These are phyloP conservation scores for Tinea semifulvella DNA, from an alignment of 2,888 invertebrate genomes.

Conservation along the genomic window DNA sequence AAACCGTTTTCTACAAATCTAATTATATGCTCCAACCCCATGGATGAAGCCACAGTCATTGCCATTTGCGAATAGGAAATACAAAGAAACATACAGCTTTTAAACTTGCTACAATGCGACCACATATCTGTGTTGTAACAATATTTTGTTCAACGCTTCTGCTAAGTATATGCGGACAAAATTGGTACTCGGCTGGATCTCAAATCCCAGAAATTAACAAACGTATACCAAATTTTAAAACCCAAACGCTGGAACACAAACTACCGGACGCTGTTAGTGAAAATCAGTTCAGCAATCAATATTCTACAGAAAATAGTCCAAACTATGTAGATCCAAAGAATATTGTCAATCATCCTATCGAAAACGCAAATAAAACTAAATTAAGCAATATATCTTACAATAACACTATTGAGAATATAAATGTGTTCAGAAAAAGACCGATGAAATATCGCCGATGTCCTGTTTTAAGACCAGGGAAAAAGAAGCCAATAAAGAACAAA, in stretches of 20 bases:
- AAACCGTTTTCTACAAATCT: conserved; percentile 43
- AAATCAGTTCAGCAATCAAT: not conserved
- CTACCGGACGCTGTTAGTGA: not conserved
- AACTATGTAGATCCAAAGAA: not conserved
- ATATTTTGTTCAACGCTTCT: conserved; percentile 14
- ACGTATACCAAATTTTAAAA: not conserved
- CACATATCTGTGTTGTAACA: not conserved
- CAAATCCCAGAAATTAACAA: not conserved
- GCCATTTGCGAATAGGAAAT: conserved; percentile 22
- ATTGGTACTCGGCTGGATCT: conserved; percentile 34
- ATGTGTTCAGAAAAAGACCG: conserved; percentile 6
- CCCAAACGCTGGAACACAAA: not conserved
- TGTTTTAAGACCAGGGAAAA: conserved; percentile 20
- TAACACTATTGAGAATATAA: conserved; percentile 8
- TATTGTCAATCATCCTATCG: not conserved
- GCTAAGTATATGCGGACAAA: conserved; percentile 25
- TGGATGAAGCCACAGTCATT: not conserved
- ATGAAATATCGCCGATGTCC: conserved; percentile 28
- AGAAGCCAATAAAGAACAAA: conserved; percentile 21
- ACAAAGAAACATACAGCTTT: not conserved
- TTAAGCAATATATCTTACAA: not conserved
- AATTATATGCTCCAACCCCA: conserved; percentile 38
- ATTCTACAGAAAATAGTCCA: not conserved
- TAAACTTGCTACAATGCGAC: not conserved
- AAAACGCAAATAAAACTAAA: conserved; percentile 1